Base-by-base conservation (phyloP, 2,888 invertebrate genomes). In the Scaptomyza flava region DNA sequence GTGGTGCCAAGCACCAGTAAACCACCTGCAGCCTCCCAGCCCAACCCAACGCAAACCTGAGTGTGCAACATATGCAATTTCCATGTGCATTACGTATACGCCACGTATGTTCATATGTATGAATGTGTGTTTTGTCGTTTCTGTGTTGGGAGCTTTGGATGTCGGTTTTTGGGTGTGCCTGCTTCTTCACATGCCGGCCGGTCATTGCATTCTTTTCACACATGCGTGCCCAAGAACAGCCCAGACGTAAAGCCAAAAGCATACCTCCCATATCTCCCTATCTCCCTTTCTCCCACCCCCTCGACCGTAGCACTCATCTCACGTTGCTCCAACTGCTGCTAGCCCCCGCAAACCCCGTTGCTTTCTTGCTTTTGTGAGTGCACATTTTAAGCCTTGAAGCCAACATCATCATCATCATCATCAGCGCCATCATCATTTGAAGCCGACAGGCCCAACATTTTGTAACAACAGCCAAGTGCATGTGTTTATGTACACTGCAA, bases 331-430 rank as follows among this genome's bases (percentile, higher is more conserved):
- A 58, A 51, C 64, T 20, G 30, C 47, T 11, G n/a, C 12, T 7
- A 9, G 14, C 20, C 6, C n/a, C 6, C 34, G 12, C 12, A 3
- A n/a, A 8, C 11, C 36, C 14, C n/a, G 7, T 3, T 8, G 20
- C 8, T 36, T 0, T 0, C 34, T 46, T 27, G 14, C 38, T 36
- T 81, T 72, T 69, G 85, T 76, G 72, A 72, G 63, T 61, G 78
- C 63, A 81, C 71, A 79, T 81, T 88, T 81, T 64, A 65, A 88
- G 88, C 82, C 82, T 86, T 77, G 72, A 74, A 81, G 88, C 84
- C 79, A 67, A 64, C 74, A 66, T 68, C 70, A 67, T 72, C 68
- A 63, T 66, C 73, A 64, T 45, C 52, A 69, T 20, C 52, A 34
- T n/a, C 50, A 48, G 1, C 31, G 20, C 1, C 33, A 31, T 3